phyloP scores from a whole-genome alignment of 2,113 vertebrate genomes.

The Melanerpes formicivorus region DNA sequence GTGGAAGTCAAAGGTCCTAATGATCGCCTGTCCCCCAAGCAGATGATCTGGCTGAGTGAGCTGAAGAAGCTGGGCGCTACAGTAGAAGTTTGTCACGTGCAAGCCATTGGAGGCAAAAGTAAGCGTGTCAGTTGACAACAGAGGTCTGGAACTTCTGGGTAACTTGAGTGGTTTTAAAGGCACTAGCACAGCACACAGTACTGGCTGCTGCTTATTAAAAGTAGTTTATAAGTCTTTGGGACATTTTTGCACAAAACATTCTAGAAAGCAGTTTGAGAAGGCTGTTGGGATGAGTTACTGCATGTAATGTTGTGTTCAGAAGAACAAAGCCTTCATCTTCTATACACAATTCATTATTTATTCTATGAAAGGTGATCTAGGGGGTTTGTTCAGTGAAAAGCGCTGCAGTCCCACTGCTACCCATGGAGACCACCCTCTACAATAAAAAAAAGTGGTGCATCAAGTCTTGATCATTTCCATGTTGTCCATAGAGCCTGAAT shows the following conservation, averaged over 20 bases:
- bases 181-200: background rate
- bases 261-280: background rate
- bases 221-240: background rate
- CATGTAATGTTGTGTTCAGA: background rate
- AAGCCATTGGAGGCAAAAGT: slow-evolving; percentile 82
- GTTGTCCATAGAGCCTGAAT: background rate
- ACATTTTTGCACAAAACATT: background rate
- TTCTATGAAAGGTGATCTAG: accelerated
- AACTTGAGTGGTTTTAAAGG: background rate
- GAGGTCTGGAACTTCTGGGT: background rate
- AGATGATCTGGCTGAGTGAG: slow-evolving; percentile 92
- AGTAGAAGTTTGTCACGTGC: slow-evolving; percentile 94
- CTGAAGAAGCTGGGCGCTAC: slow-evolving; percentile 86
- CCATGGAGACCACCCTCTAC: background rate
- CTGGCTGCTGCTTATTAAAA: slow-evolving; percentile 18
- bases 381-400: background rate
- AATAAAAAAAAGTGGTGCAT: background rate
- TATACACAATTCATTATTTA: accelerated
- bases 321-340: background rate
- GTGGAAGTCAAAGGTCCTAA: slow-evolving; percentile 96
- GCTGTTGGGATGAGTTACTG: background rate
- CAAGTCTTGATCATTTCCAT: background rate
- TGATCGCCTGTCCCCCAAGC: slow-evolving; percentile 92
- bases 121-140: slow-evolving; percentile 66
- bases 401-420: background rate